Conservation (phyloP, 2,888 invertebrate species). For the Scaptomyza polygonia region DNA sequence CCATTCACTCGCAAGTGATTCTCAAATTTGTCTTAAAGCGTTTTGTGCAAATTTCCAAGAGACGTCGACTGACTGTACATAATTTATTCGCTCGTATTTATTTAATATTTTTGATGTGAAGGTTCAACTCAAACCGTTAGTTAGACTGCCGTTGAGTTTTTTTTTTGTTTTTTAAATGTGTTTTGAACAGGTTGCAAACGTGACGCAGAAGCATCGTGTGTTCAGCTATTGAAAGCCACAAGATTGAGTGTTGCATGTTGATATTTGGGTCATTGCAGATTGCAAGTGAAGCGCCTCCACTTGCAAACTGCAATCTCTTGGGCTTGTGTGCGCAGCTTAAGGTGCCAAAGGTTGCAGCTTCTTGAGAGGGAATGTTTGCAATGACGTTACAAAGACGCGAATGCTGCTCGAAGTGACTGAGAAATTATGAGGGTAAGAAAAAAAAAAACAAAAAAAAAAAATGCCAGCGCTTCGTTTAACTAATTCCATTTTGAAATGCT, state of each 20-base stretch:
- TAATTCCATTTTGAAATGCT: neutral
- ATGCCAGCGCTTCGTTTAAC: neutral
- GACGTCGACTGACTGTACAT: conserved; percentile 13
- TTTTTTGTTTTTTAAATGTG: neutral
- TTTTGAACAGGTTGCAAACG: conserved; percentile 39
- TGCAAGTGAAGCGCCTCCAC: neutral
- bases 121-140: conserved; percentile 17
- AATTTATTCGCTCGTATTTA: conserved; percentile 73
- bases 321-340: neutral
- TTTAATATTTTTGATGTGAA: conserved; percentile 65
- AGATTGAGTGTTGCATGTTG: conserved; percentile 48
- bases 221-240: conserved; percentile 47
- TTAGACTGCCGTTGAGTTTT: neutral
- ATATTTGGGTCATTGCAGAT: conserved; percentile 47
- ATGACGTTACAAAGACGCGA: neutral
- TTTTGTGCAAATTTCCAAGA: conserved; percentile 70
- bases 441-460: too few relatives aligned
- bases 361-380: neutral
- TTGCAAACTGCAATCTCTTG: neutral
- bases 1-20: conserved; percentile 53
- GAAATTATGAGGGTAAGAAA: neutral
- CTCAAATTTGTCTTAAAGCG: conserved; percentile 77
- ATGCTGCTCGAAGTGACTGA: neutral
- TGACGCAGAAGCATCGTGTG: conserved; percentile 32
- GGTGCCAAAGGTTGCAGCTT: conserved; percentile 39